Evolutionary conservation across 2,888 invertebrate species (phyloP).

Genomic region (Augochlorella aurata): DNA sequence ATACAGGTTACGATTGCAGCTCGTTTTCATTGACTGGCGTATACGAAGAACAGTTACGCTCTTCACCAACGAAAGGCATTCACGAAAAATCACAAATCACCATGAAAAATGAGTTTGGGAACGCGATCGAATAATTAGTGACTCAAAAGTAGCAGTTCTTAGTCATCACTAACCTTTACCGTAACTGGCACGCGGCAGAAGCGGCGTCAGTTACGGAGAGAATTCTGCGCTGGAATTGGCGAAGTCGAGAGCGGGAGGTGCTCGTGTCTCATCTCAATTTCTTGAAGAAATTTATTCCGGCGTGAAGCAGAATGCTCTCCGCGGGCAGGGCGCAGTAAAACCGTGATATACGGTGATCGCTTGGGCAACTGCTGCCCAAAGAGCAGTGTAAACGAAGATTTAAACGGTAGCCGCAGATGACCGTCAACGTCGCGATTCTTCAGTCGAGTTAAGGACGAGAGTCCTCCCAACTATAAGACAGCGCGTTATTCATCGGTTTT

Average conservation of each 20-base stretch:
- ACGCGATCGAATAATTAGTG: too few relatives aligned
- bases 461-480: slow-evolving; percentile 40
- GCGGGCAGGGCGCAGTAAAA: slow-evolving; percentile 35
- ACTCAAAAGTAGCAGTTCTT: too few relatives aligned
- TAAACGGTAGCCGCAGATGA: slow-evolving; percentile 54
- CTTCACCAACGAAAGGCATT: too few relatives aligned
- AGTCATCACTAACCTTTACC: too few relatives aligned
- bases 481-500: slow-evolving; percentile 51
- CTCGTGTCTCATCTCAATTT: slow-evolving; percentile 24
- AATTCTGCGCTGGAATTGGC: slow-evolving; percentile 1
- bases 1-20: too few relatives aligned
- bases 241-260: not conserved
- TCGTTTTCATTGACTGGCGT: too few relatives aligned
- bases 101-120: too few relatives aligned
- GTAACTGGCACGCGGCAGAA: too few relatives aligned
- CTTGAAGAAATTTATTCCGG: slow-evolving; percentile 7
- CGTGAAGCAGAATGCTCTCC: slow-evolving; percentile 26
- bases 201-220: too few relatives aligned
- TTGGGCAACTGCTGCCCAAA: slow-evolving; percentile 26
- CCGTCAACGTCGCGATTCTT: slow-evolving; percentile 49
- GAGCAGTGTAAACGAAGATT: slow-evolving; percentile 55
- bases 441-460: slow-evolving; percentile 40
- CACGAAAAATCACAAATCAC: too few relatives aligned
- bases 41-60: too few relatives aligned
- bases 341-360: slow-evolving; percentile 49